A percentile compares a stretch with the other conserved stretches of the same genome.
These are phyloP conservation scores for Sylvicapra grimmia DNA, from an alignment of 2,113 vertebrate species.

Conservation along the genomic window DNA sequence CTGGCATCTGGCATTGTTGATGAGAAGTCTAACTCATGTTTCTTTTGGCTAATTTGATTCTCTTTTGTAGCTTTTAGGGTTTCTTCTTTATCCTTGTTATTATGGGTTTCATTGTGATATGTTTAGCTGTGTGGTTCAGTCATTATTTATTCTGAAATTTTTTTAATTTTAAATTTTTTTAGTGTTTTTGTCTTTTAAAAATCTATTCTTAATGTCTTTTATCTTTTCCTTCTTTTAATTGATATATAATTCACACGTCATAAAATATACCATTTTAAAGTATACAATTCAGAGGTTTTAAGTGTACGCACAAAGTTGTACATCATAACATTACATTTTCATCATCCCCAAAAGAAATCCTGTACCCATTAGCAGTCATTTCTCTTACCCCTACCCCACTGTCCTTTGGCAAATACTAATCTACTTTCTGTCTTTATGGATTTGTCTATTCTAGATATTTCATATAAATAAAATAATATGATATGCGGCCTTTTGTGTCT, in stretches of 20 bases:
- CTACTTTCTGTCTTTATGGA: not conserved
- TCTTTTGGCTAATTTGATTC: not conserved
- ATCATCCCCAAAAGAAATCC: not conserved
- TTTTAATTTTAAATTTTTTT: not conserved
- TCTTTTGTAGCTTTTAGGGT: not conserved
- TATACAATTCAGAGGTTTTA: not conserved
- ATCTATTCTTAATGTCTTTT: not conserved
- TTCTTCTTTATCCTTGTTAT: not conserved
- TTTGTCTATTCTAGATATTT: not conserved
- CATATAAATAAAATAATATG: not conserved
- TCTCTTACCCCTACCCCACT: not conserved
- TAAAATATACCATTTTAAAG: not conserved
- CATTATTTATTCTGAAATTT: not conserved
- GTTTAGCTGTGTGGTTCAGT: not conserved
- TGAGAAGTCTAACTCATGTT: not conserved
- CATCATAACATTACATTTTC: not conserved
- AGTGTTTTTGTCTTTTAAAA: not conserved
- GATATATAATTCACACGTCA: not conserved
- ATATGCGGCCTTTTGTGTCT: not conserved
- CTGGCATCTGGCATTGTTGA: not conserved
- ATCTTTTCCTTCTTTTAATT: not conserved
- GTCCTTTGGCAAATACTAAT: not conserved
- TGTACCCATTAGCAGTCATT: not conserved
- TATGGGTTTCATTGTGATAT: not conserved
- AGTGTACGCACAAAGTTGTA: not conserved